Evolutionary conservation across 1,140 invertebrate genomes (phyloP).

Genomic region (Ceratitis capitata): DNA sequence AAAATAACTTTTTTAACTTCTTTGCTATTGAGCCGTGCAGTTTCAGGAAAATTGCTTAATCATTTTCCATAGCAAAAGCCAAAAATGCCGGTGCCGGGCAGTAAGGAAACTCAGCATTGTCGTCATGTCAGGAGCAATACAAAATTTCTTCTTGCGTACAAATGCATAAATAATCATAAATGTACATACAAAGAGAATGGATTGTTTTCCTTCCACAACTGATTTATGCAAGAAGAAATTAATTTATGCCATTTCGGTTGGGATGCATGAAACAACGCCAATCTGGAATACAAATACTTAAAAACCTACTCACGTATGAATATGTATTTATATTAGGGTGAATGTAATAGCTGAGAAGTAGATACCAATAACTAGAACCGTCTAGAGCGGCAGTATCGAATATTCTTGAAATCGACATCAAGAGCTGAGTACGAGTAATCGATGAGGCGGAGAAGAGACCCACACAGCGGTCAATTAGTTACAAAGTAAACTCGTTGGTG

Average conservation of each 20-base stretch:
- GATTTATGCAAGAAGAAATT: background rate
- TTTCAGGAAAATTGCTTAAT: background rate
- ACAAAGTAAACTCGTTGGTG: too few species aligned
- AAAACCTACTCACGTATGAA: background rate
- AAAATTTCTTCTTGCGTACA: background rate
- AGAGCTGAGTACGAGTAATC: too few species aligned
- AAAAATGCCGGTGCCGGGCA: too few species aligned
- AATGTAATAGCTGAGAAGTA: background rate
- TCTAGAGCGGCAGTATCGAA: too few species aligned
- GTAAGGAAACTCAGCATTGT: too few species aligned
- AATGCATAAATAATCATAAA: background rate
- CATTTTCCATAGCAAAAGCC: too few species aligned
- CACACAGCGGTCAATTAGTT: too few species aligned
- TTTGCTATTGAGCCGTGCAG: background rate
- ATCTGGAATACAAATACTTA: background rate
- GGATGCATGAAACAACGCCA: background rate
- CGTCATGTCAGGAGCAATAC: background rate
- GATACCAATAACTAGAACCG: too few species aligned
- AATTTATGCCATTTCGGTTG: conserved; percentile 9
- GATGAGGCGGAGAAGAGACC: too few species aligned
- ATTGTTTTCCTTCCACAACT: background rate
- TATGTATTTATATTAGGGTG: background rate
- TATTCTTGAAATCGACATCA: too few species aligned
- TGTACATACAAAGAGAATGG: background rate
- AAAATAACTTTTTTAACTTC: too few species aligned